Conservation (phyloP, 2,113 vertebrate species). For the Geococcyx californianus region DNA sequence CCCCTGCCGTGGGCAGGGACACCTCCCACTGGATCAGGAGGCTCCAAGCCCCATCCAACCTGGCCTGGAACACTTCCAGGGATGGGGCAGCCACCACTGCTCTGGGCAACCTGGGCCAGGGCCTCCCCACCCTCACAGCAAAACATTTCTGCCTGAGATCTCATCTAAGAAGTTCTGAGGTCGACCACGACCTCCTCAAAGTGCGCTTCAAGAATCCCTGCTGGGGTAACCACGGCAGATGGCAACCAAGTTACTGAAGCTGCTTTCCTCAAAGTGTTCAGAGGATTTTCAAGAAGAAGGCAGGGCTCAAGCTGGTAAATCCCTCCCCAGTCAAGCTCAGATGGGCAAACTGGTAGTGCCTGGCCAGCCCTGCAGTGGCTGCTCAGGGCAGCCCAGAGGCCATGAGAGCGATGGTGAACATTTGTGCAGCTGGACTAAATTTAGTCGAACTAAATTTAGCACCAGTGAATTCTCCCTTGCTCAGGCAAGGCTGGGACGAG, state of each 20-base stretch:
- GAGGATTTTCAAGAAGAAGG: not conserved
- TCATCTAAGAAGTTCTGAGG: not conserved
- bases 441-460: not conserved
- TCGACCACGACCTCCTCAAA: not conserved
- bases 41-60: no score
- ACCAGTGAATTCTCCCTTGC: not conserved
- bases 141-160: no score
- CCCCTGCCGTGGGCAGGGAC: no score
- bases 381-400: not conserved
- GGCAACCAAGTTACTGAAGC: accelerated
- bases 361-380: accelerated
- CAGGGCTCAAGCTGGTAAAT: not conserved
- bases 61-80: no score
- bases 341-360: not conserved
- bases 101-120: no score
- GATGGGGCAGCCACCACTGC: no score
- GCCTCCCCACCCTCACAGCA: no score
- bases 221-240: not conserved
- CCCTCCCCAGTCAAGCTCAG: accelerated
- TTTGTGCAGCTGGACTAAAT: not conserved
- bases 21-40: no score
- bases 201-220: not conserved
- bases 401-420: accelerated
- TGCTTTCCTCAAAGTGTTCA: accelerated
- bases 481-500: not conserved